These are phyloP conservation scores for Enteromius unitaeniatus DNA, from an alignment of 2,797 vertebrate species.

Conservation along the genomic window DNA sequence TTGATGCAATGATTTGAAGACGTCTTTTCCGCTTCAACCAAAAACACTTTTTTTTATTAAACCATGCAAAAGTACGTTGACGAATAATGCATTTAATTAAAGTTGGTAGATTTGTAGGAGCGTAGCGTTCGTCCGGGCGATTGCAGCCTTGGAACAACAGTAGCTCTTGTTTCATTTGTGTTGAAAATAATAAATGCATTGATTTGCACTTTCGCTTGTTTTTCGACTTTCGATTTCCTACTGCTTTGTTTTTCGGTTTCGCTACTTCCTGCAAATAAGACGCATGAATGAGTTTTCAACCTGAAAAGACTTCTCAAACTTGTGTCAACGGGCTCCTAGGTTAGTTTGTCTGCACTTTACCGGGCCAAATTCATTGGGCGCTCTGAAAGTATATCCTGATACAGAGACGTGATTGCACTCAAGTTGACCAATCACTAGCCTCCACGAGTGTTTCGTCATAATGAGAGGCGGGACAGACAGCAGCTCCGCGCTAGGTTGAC, in stretches of 20 bases:
- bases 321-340: background rate
- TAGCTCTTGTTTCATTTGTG: background rate
- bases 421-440: conserved; percentile 62
- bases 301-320: background rate
- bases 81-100: background rate
- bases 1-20: too few relatives aligned
- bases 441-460: conserved; percentile 54
- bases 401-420: background rate
- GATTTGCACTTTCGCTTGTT: background rate
- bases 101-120: background rate
- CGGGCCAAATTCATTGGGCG: background rate
- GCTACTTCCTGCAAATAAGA: background rate
- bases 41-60: background rate
- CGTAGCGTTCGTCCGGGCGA: background rate
- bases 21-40: background rate
- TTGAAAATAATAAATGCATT: background rate
- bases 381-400: background rate
- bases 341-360: background rate
- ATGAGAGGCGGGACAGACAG: conserved; percentile 53
- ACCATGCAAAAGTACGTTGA: background rate
- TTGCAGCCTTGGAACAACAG: background rate
- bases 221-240: background rate
- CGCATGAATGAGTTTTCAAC: background rate
- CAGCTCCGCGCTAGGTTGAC: conserved; percentile 77
- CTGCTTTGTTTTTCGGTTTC: background rate